phyloP scores from a whole-genome alignment of 2,113 vertebrate species.

The Deroptyus accipitrinus region DNA sequence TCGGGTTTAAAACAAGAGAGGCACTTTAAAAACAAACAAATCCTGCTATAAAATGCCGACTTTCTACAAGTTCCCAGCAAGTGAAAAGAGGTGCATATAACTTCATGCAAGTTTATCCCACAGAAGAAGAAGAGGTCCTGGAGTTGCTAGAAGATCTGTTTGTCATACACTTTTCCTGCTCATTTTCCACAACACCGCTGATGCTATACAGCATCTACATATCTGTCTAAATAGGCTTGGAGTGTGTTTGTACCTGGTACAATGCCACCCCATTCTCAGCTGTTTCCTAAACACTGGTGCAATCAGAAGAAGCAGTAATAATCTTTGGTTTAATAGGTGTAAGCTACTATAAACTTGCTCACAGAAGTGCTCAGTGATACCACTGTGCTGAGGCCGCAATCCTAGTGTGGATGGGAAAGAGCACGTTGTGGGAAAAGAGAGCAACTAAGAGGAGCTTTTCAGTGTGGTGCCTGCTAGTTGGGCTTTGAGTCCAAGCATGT shows the following conservation, averaged over 20 bases:
- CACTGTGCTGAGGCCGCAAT: neutral
- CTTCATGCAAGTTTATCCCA: neutral
- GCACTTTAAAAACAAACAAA: neutral
- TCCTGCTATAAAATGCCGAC: neutral
- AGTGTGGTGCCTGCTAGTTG: neutral
- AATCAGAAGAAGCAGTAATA: neutral
- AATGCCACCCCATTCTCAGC: neutral
- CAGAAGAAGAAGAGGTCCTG: neutral
- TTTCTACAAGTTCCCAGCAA: neutral
- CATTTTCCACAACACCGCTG: neutral
- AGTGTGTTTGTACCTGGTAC: neutral
- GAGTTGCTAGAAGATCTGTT: neutral
- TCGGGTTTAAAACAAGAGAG: neutral
- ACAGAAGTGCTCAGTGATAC: neutral
- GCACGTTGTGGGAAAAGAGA: neutral
- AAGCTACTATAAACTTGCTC: neutral
- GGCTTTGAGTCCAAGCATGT: neutral
- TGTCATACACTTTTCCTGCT: neutral
- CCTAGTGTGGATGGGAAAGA: neutral
- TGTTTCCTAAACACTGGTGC: neutral
- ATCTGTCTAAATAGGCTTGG: neutral
- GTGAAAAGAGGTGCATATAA: neutral
- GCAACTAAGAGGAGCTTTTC: neutral
- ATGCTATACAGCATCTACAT: neutral
- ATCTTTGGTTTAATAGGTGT: neutral